Evolutionary conservation across 2,113 vertebrate species (phyloP).

Genomic region (Reinhardtius hippoglossoides): DNA sequence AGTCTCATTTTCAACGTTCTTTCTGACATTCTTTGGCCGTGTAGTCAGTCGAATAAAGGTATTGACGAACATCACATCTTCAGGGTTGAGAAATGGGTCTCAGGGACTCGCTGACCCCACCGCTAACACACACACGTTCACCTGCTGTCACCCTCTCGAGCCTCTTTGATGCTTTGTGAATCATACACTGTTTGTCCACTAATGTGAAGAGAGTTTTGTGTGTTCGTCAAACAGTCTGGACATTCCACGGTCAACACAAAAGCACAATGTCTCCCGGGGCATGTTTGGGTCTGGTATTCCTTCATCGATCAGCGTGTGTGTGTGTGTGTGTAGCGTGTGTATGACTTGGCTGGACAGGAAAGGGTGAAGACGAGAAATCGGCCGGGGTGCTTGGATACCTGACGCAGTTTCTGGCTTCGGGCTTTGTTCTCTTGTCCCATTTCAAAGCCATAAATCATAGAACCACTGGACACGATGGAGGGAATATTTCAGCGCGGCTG

Average conservation of each 20-base stretch:
- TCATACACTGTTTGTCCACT: slow-evolving; percentile 71
- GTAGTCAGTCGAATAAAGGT: slow-evolving; percentile 28
- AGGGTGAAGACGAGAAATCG: slow-evolving; percentile 45
- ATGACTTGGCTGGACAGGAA: slow-evolving; percentile 12
- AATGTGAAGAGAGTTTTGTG: slow-evolving; percentile 74
- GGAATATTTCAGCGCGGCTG: slow-evolving; percentile 37
- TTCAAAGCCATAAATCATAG: slow-evolving; percentile 34
- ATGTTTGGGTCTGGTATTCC: slow-evolving; percentile 52
- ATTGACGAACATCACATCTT: slow-evolving; percentile 5
- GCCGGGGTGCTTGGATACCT: slow-evolving; percentile 42
- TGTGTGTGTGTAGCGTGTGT: slow-evolving; percentile 22
- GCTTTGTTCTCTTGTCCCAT: slow-evolving; percentile 44
- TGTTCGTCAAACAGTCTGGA: slow-evolving; percentile 78
- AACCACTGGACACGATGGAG: slow-evolving; percentile 22
- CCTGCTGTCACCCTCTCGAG: slow-evolving; percentile 57
- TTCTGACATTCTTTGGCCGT: slow-evolving; percentile 13
- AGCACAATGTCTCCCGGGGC: slow-evolving; percentile 43
- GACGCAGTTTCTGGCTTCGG: slow-evolving; percentile 44
- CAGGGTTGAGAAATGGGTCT: slow-evolving; percentile 32
- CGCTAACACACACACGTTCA: slow-evolving; percentile 40
- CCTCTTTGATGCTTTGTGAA: slow-evolving; percentile 79
- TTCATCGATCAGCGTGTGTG: slow-evolving; percentile 46
- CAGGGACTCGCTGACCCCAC: slow-evolving; percentile 62
- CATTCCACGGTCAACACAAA: slow-evolving; percentile 70
- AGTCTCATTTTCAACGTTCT: too few relatives aligned